A percentile compares a stretch with the other conserved stretches of the same genome.
phyloP scores from a whole-genome alignment of 2,113 vertebrate genomes.

The Arizona elegans region DNA sequence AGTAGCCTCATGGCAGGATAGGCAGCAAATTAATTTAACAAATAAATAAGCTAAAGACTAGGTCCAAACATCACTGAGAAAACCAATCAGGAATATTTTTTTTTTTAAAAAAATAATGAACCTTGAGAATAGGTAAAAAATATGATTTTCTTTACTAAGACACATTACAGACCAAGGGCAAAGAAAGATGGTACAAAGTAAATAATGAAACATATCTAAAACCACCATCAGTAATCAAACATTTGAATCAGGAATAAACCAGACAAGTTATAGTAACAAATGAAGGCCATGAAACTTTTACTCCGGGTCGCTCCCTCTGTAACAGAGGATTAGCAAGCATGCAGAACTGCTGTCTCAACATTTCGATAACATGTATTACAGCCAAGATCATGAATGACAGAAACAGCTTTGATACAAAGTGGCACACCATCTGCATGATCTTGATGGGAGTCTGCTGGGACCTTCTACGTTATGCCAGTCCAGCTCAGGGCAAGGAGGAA shows the following conservation, averaged over 20 bases:
- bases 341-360: background rate
- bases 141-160: constrained; percentile 48
- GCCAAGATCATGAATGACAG: constrained; percentile 11
- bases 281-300: background rate
- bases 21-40: background rate
- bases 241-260: background rate
- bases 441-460: constrained; percentile 14
- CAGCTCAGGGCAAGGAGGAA: constrained; percentile 8
- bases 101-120: constrained; percentile 39
- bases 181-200: constrained; percentile 23
- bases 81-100: constrained; percentile 48
- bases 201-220: constrained; percentile 21
- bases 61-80: constrained; percentile 29
- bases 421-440: constrained; percentile 4
- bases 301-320: background rate
- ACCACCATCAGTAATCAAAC: background rate
- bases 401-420: constrained; percentile 41
- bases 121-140: constrained; percentile 36
- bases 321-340: background rate
- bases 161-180: background rate
- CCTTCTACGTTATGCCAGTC: background rate
- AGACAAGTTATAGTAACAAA: constrained; percentile 18
- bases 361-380: background rate
- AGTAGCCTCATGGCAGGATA: background rate
- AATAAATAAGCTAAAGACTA: constrained; percentile 20